phyloP scores from a whole-genome alignment of 2,113 vertebrate genomes.

The Craseonycteris thonglongyai region DNA sequence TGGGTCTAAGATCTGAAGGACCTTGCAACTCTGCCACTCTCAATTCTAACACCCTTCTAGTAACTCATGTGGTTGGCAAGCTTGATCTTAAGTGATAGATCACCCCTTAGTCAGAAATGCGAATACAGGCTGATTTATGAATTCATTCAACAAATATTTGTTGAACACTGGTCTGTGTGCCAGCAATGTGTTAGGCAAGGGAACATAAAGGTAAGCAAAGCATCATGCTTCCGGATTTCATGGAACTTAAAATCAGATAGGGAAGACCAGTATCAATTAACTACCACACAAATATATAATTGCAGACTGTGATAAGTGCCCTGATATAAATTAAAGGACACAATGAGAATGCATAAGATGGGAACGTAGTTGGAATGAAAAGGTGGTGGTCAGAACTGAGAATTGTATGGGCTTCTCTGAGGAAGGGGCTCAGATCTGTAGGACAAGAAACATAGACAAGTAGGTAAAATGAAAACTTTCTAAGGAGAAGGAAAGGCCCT shows the following conservation, averaged over 20 bases:
- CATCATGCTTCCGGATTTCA: background rate
- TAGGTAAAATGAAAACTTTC: background rate
- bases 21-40: background rate
- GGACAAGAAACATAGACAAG: background rate
- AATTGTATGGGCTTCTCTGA: background rate
- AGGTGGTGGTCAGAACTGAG: background rate
- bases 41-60: background rate
- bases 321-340: background rate
- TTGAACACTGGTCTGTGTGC: background rate
- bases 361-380: background rate
- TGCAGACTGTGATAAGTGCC: background rate
- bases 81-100: background rate
- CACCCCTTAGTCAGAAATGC: background rate
- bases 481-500: background rate
- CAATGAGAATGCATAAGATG: background rate
- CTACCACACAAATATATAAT: background rate
- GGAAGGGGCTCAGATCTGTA: background rate
- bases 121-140: background rate
- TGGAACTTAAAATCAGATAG: background rate
- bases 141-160: background rate
- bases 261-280: background rate
- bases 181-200: background rate
- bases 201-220: background rate
- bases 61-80: background rate
- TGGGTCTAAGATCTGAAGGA: background rate